Evolutionary conservation across 2,113 vertebrate genomes (phyloP), one percentile per base, ranked within the genome.

Genomic region (Chlamydotis undulata): DNA sequence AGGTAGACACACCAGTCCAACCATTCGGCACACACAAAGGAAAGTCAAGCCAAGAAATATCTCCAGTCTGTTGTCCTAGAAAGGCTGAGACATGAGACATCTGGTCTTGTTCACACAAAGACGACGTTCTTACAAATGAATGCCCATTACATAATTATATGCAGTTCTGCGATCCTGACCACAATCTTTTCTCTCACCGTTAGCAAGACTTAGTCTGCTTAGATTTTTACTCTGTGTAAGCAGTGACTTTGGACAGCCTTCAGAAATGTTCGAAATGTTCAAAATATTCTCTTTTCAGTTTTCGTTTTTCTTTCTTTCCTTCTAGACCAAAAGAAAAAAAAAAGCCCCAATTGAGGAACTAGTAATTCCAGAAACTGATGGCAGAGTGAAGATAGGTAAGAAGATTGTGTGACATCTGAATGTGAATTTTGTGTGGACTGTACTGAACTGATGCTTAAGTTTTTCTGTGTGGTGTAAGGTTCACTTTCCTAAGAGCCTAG

Each of bases 181-280:
- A 53, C n/a, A 43, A 2, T 26, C 29, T 61, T 31, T 33, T 75
- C 18, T 31, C 49, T 82, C 33, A 29, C 7, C 0, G 0, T 83
- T 83, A 79, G 10, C 35, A 50, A 81, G 37, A n/a, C 28, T 50
- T 55, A 7, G 12, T 33, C 19, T 78, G 19, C 22, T 55, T 31
- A 26, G 7, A 10, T 80, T 56, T 83, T 37, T 39, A 14, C 7
- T 67, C 22, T 47, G 10, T 61, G 22, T 41, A 41, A 47, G 41
- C 11, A 28, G 19, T 28, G 35, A 52, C 18, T 50, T 4, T 24
- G 21, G 45, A 24, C 37, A 60, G 41, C 4, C 23, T 50, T 10
- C 4, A 71, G 24, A 47, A 89, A 59, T 61, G 4, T 28, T 75
- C 8, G 24, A 47, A 89, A 59, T 61, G 4, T 28, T 75, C 8